Evolutionary conservation across 2,888 invertebrate genomes (phyloP).

Genomic region (Epinotia brunnichana): DNA sequence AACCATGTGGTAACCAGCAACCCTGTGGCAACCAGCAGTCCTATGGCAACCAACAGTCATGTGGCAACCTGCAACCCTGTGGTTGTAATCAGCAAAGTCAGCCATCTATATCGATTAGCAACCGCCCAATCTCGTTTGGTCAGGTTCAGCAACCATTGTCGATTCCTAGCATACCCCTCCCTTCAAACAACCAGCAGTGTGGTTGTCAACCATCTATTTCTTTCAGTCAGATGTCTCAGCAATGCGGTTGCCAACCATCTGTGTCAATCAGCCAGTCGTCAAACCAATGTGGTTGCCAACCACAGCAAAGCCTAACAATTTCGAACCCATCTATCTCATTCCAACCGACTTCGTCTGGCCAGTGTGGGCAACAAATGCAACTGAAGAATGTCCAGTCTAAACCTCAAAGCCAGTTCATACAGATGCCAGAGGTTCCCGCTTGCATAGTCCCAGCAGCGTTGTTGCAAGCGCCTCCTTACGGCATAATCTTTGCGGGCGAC

Average conservation of each 20-base stretch:
- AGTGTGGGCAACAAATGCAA: background rate
- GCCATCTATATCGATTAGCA: background rate
- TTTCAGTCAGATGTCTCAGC: background rate
- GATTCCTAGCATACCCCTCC: background rate
- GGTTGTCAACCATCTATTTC: constrained; percentile 5
- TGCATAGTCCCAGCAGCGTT: constrained; percentile 17
- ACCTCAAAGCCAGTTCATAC: background rate
- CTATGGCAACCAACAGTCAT: background rate
- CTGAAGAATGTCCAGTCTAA: background rate
- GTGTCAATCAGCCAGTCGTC: constrained; percentile 5
- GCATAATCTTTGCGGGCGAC: constrained; percentile 44
- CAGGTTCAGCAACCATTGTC: background rate
- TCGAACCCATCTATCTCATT: constrained; percentile 12
- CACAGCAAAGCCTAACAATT: background rate
- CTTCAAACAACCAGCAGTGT: constrained; percentile 1
- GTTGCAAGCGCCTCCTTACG: constrained; percentile 41
- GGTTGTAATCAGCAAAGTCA: background rate
- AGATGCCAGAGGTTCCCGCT: background rate
- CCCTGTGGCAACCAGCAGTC: background rate
- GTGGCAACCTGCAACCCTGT: constrained; percentile 1
- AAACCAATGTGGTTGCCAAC: background rate
- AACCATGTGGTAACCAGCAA: background rate
- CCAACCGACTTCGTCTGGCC: background rate
- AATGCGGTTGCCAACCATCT: constrained; percentile 2
- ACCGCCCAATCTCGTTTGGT: background rate